Evolutionary conservation across 2,113 vertebrate genomes (phyloP).

Genomic region (Gadus macrocephalus): DNA sequence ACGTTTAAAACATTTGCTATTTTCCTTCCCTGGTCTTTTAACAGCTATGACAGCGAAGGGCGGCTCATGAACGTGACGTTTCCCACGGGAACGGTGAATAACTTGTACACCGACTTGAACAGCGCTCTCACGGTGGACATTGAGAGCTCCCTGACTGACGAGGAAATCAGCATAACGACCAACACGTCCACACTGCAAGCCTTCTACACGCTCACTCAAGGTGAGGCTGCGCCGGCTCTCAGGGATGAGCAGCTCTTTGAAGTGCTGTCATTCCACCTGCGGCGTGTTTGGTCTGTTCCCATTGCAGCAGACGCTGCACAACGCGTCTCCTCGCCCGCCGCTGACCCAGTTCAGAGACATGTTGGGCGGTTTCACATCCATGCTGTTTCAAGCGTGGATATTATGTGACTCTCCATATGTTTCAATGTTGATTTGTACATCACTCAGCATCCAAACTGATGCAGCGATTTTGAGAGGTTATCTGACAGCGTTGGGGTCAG

Average conservation of each 20-base stretch:
- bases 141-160: constrained; percentile 88
- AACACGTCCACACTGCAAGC: constrained; percentile 71
- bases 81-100: constrained; percentile 92
- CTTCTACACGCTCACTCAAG: neutral
- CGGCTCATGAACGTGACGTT: constrained; percentile 95
- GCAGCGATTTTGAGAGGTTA: constrained; percentile 36
- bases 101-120: constrained; percentile 88
- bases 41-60: constrained; percentile 94
- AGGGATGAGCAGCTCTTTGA: no score
- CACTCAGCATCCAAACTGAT: neutral
- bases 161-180: constrained; percentile 91
- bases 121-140: constrained; percentile 88
- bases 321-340: neutral
- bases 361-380: neutral
- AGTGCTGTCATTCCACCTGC: no score
- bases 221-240: neutral
- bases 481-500: constrained; percentile 53
- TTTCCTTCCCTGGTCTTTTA: constrained; percentile 36
- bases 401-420: no score
- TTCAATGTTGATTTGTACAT: no score
- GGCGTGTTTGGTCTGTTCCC: no score
- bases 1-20: constrained; percentile 40
- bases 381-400: neutral
- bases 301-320: neutral
- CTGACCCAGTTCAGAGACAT: neutral